Evolutionary conservation across 1,140 invertebrate species (phyloP).

Genomic region (Lucilia sericata): DNA sequence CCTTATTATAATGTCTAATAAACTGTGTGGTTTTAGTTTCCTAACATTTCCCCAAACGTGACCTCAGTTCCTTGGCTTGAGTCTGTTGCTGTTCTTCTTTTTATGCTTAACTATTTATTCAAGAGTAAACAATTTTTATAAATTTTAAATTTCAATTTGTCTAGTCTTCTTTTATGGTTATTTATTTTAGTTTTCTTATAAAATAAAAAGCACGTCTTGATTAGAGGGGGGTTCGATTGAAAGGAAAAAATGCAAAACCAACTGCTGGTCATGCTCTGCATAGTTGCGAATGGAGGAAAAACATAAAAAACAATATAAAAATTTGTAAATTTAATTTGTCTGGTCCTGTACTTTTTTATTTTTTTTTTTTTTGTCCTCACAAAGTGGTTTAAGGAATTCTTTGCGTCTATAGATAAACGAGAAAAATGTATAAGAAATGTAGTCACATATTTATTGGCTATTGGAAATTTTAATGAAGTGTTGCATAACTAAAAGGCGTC

Average conservation of each 20-base stretch:
- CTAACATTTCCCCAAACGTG: neutral
- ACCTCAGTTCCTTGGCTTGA: neutral
- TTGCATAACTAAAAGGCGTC: neutral
- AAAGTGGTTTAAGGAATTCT: neutral
- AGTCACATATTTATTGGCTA: conserved; percentile 5
- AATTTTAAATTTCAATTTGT: conserved; percentile 30
- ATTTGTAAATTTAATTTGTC: conserved; percentile 21
- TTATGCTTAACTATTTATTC: neutral
- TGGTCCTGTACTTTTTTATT: neutral
- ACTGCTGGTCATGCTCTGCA: neutral
- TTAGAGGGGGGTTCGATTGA: neutral
- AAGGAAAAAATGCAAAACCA: neutral
- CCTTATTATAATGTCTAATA: neutral
- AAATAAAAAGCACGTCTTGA: neutral
- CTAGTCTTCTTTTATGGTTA: conserved; percentile 19
- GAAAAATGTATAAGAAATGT: neutral
- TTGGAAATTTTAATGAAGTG: conserved; percentile 17
- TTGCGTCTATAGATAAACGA: neutral
- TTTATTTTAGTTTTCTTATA: conserved; percentile 25
- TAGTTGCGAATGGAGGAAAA: neutral
- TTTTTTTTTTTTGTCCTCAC: neutral
- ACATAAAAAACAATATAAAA: neutral
- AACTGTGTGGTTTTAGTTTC: neutral
- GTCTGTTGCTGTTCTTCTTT: neutral
- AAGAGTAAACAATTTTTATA: conserved; percentile 21